phyloP scores from a whole-genome alignment of 2,888 invertebrate species.

The Gymnocheta viridis region DNA sequence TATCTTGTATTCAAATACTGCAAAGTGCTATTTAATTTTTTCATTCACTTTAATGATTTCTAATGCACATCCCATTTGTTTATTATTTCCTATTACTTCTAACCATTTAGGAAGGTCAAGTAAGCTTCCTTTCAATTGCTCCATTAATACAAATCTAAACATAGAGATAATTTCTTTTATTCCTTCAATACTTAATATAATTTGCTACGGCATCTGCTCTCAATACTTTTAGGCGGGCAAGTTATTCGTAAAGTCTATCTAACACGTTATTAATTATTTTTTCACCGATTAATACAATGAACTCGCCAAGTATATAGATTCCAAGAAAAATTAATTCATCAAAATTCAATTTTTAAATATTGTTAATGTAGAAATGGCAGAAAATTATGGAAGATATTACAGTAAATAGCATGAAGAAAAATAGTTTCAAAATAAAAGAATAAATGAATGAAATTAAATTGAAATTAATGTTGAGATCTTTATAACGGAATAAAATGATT shows the following conservation, averaged over 20 bases:
- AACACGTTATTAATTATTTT: background rate
- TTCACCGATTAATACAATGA: constrained; percentile 31
- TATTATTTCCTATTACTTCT: too few species aligned
- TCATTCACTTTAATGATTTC: too few species aligned
- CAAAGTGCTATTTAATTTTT: too few species aligned
- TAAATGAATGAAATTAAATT: constrained; percentile 65
- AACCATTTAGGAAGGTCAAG: too few species aligned
- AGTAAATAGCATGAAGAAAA: background rate
- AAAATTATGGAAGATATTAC: constrained; percentile 18
- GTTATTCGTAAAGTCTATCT: background rate
- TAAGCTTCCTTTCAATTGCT: too few species aligned
- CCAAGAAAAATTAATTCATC: constrained; percentile 53
- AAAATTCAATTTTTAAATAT: constrained; percentile 67
- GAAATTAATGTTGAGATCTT: constrained; percentile 65
- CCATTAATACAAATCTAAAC: too few species aligned
- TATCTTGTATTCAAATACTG: too few species aligned
- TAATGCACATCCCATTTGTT: too few species aligned
- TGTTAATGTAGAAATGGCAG: constrained; percentile 58
- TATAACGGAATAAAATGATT: constrained; percentile 61
- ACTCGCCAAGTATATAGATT: constrained; percentile 4
- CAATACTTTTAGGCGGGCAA: background rate
- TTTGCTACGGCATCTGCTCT: background rate
- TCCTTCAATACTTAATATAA: constrained; percentile 12
- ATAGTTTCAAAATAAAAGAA: constrained; percentile 16
- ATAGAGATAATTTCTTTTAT: constrained; percentile 9